Conservation (phyloP, 2,888 invertebrate genomes). For the Marronus borbonicus region DNA sequence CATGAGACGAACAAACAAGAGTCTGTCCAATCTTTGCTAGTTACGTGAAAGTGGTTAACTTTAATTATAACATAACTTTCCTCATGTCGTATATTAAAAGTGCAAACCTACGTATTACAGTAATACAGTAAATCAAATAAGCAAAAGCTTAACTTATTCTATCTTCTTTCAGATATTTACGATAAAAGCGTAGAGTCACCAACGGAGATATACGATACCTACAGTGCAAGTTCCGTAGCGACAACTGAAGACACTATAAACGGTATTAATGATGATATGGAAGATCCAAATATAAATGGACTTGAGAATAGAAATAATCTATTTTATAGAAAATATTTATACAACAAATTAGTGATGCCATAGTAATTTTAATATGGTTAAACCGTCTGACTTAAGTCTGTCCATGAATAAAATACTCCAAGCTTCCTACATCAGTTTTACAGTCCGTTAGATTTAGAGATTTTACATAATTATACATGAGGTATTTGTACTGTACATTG, state of each 20-base stretch:
- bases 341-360: slow-evolving; percentile 31
- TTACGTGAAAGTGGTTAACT: too few relatives aligned
- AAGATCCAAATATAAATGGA: slow-evolving; percentile 9
- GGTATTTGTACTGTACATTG: too few relatives aligned
- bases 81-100: too few relatives aligned
- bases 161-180: slow-evolving; percentile 5
- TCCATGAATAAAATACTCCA: slow-evolving; percentile 24
- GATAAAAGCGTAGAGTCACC: slow-evolving; percentile 7
- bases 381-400: background rate
- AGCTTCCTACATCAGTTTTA: slow-evolving; percentile 9
- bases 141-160: background rate
- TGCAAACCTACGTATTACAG: too few relatives aligned
- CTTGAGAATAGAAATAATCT: slow-evolving; percentile 23
- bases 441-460: background rate
- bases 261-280: slow-evolving; percentile 3
- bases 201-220: slow-evolving; percentile 18
- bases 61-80: too few relatives aligned
- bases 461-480: too few relatives aligned
- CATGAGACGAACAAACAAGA: too few relatives aligned
- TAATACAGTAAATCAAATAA: background rate
- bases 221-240: slow-evolving; percentile 4
- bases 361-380: slow-evolving; percentile 5
- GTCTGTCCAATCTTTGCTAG: too few relatives aligned
- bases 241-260: slow-evolving; percentile 29
- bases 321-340: slow-evolving; percentile 34